phyloP scores from a whole-genome alignment of 64 coral and sea anemone species.

The Montipora capricornis region DNA sequence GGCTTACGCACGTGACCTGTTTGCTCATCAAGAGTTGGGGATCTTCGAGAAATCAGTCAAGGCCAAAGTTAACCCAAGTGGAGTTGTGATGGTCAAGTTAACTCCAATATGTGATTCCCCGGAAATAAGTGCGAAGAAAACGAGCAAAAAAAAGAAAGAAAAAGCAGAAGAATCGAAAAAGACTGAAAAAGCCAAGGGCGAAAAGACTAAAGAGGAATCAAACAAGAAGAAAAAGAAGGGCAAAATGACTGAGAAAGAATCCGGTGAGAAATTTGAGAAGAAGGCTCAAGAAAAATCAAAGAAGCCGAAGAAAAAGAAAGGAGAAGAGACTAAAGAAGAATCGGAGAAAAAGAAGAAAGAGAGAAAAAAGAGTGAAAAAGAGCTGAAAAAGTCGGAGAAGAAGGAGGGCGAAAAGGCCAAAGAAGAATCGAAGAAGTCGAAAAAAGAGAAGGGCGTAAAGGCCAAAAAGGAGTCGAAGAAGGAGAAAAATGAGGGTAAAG shows the following conservation, averaged over 20 bases:
- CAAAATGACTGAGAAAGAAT: neutral
- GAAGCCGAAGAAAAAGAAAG: neutral
- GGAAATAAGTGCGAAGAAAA: neutral
- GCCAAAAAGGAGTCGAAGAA: neutral
- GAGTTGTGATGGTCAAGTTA: conserved; percentile 81
- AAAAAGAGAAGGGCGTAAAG: neutral
- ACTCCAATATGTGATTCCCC: conserved; percentile 32
- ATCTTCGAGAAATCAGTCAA: conserved; percentile 47
- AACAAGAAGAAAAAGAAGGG: neutral
- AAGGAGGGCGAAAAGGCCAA: neutral
- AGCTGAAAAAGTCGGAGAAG: neutral
- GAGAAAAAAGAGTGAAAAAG: neutral
- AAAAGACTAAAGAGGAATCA: neutral
- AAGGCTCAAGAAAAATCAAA: neutral
- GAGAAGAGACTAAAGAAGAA: neutral
- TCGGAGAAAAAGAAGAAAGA: neutral
- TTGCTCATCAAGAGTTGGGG: conserved; percentile 63
- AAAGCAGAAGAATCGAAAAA: neutral
- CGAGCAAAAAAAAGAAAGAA: neutral
- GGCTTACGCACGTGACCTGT: conserved; percentile 73
- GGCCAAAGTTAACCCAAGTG: conserved; percentile 88
- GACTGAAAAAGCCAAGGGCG: neutral
- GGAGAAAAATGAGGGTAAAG: neutral
- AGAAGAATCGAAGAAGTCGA: neutral
- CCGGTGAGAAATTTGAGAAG: neutral